These are phyloP conservation scores for Meghimatium bilineatum DNA, from an alignment of 2,888 invertebrate species.

Conservation along the genomic window DNA sequence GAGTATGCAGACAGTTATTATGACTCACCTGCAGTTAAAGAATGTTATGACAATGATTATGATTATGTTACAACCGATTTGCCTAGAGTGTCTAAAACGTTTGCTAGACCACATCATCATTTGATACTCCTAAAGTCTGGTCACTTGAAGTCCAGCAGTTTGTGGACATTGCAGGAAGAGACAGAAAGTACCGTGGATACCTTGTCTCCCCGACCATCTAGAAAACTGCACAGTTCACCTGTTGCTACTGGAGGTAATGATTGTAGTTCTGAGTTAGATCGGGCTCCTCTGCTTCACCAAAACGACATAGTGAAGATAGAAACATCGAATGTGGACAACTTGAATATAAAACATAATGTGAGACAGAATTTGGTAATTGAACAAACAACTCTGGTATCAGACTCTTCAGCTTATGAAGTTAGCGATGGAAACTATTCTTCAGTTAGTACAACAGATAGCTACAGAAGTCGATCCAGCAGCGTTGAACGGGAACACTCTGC, in stretches of 20 bases:
- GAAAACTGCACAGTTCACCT: neutral
- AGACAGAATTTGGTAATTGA: neutral
- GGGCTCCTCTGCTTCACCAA: neutral
- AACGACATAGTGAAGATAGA: neutral
- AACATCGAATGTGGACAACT: neutral
- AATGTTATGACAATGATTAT: constrained; percentile 39
- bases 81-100: neutral
- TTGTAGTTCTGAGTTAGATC: neutral
- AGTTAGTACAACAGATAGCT: constrained; percentile 40
- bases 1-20: neutral
- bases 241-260: neutral
- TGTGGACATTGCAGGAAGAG: constrained; percentile 49
- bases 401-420: constrained; percentile 39
- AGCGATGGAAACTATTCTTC: constrained; percentile 50
- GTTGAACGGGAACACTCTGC: constrained; percentile 22
- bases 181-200: constrained; percentile 38
- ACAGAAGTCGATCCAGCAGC: constrained; percentile 18
- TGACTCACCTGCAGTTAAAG: neutral
- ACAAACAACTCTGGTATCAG: constrained; percentile 13
- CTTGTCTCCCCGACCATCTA: constrained; percentile 23
- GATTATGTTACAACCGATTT: constrained; percentile 29
- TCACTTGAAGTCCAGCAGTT: constrained; percentile 38
- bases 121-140: constrained; percentile 31
- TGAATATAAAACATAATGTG: neutral
- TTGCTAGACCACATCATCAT: constrained; percentile 14